These are phyloP conservation scores for Lucilia sericata DNA, from an alignment of 1,140 invertebrate genomes.

Conservation along the genomic window DNA sequence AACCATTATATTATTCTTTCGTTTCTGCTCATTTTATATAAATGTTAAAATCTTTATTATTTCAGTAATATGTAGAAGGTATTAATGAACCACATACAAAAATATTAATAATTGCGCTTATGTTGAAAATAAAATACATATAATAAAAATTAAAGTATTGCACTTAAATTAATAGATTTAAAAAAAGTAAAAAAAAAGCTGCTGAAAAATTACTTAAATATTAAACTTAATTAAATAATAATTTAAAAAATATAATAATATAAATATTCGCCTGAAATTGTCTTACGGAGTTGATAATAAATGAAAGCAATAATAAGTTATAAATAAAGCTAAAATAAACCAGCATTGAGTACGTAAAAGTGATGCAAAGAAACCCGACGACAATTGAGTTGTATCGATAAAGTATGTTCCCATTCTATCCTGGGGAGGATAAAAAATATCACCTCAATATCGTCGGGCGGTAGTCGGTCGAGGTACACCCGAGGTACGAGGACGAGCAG, in stretches of 20 bases:
- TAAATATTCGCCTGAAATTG: too few relatives aligned
- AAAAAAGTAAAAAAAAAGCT: too few relatives aligned
- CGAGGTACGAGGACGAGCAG: slow-evolving; percentile 61
- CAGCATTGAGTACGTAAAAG: slow-evolving; percentile 14
- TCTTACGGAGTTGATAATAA: background rate
- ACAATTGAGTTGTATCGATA: background rate
- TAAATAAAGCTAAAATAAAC: slow-evolving; percentile 36
- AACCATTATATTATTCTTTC: too few relatives aligned
- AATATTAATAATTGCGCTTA: background rate
- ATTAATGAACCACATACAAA: background rate
- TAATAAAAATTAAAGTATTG: background rate
- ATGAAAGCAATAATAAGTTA: slow-evolving; percentile 41
- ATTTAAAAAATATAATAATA: too few relatives aligned
- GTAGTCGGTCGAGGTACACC: slow-evolving; percentile 65
- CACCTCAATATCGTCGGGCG: slow-evolving; percentile 63
- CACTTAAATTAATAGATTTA: background rate
- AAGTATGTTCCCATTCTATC: background rate
- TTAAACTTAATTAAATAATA: background rate
- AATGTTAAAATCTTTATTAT: background rate
- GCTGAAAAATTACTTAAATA: background rate
- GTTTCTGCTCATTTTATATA: background rate
- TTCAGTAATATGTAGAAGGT: background rate
- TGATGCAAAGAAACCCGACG: slow-evolving; percentile 20
- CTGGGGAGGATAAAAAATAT: background rate
- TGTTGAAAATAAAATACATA: background rate